Conservation (phyloP, 2,888 invertebrate genomes). For the Aethes cnicana region DNA sequence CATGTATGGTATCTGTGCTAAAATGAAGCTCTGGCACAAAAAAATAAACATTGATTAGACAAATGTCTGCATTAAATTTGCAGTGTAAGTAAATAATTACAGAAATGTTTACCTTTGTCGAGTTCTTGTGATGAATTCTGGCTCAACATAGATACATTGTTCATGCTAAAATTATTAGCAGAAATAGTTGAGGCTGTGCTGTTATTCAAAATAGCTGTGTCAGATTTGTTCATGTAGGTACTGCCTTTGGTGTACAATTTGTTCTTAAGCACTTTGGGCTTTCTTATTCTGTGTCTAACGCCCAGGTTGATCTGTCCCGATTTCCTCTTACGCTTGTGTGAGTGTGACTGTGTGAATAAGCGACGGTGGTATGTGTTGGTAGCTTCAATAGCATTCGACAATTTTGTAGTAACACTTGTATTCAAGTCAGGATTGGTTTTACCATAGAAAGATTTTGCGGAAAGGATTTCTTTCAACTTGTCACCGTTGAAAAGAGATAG, state of each 20-base stretch:
- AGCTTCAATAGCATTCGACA: slow-evolving; percentile 61
- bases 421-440: slow-evolving; percentile 71
- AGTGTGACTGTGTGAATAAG: slow-evolving; percentile 52
- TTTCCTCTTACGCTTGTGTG: slow-evolving; percentile 56
- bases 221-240: slow-evolving; percentile 35
- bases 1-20: too few species aligned
- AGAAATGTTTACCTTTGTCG: slow-evolving; percentile 57
- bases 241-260: slow-evolving; percentile 43
- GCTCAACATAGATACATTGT: slow-evolving; percentile 52
- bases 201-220: slow-evolving; percentile 37
- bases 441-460: slow-evolving; percentile 81
- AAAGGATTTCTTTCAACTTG: slow-evolving; percentile 72
- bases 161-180: slow-evolving; percentile 35
- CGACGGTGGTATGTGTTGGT: slow-evolving; percentile 49
- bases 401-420: slow-evolving; percentile 52
- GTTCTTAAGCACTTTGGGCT: slow-evolving; percentile 78
- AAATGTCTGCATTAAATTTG: too few species aligned
- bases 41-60: not conserved
- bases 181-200: slow-evolving; percentile 39
- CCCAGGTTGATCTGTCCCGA: slow-evolving; percentile 86
- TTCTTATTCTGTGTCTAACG: slow-evolving; percentile 84
- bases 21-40: too few species aligned
- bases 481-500: slow-evolving; percentile 71
- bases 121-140: slow-evolving; percentile 65
- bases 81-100: not conserved